A percentile compares a stretch with the other conserved stretches of the same genome.
Conservation (phyloP, 2,888 invertebrate species). For the Lasioglossum marginatum region DNA sequence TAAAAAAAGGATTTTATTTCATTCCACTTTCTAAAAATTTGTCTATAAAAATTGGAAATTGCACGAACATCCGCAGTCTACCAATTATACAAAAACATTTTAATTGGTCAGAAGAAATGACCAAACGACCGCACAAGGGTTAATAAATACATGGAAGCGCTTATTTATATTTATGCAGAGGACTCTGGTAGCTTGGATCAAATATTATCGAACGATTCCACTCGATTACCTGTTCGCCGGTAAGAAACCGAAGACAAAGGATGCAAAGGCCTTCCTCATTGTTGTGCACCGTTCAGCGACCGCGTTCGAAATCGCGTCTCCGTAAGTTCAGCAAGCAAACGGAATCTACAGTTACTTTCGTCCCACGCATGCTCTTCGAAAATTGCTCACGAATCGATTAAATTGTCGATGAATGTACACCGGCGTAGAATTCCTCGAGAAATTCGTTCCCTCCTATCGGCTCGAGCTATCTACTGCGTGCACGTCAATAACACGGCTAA, state of each 20-base stretch:
- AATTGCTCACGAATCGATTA: constrained; percentile 40
- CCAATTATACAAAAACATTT: no score
- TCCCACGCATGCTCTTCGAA: constrained; percentile 20
- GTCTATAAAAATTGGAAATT: no score
- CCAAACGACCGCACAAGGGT: no score
- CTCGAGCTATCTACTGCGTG: constrained; percentile 21
- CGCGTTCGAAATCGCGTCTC: constrained; percentile 15
- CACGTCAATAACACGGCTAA: constrained; percentile 58
- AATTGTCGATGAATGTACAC: constrained; percentile 15
- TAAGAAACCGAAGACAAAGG: constrained; percentile 3
- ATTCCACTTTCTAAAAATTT: no score
- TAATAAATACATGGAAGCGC: not conserved
- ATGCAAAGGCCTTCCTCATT: not conserved
- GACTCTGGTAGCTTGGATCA: not conserved
- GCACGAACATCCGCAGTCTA: no score
- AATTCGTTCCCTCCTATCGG: constrained; percentile 42
- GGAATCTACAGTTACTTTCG: not conserved
- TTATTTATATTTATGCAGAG: not conserved
- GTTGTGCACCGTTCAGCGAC: constrained; percentile 2
- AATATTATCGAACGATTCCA: not conserved
- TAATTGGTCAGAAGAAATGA: no score
- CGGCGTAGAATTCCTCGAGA: constrained; percentile 21
- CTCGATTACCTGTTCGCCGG: not conserved
- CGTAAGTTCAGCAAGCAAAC: not conserved
- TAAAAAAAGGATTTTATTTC: no score